These are phyloP conservation scores for Lutjanus erythropterus DNA, from an alignment of 2,113 vertebrate species.

Conservation along the genomic window DNA sequence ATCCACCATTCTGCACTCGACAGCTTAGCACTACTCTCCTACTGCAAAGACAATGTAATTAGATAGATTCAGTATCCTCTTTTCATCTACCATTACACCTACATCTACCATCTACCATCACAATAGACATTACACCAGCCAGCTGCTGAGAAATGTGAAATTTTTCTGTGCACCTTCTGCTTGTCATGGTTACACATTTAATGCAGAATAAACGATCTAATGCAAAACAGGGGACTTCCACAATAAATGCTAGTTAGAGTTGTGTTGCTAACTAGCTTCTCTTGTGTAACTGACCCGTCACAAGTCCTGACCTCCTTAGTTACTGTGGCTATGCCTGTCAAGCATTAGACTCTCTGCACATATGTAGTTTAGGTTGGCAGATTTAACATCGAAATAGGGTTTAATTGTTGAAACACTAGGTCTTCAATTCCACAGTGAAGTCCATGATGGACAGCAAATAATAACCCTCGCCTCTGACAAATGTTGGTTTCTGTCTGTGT, in stretches of 20 bases:
- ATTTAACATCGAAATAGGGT: no score
- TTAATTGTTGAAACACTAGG: no score
- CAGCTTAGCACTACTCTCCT: neutral
- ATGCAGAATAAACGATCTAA: neutral
- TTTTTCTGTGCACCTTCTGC: neutral
- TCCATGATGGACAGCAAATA: neutral
- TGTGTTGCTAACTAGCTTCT: no score
- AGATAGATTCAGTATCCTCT: neutral
- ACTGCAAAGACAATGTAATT: neutral
- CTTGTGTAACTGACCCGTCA: neutral
- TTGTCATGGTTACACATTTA: neutral
- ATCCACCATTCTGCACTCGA: neutral
- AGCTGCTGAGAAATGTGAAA: neutral
- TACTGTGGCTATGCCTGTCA: no score
- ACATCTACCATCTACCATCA: no score
- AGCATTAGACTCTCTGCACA: no score
- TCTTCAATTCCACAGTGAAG: no score
- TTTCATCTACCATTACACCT: conserved; percentile 15
- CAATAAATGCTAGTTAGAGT: neutral
- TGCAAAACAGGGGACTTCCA: neutral
- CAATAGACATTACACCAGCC: neutral
- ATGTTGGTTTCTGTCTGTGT: neutral
- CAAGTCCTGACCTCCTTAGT: no score
- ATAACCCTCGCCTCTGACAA: no score
- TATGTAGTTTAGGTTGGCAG: no score